Evolutionary conservation across 2,113 vertebrate genomes (phyloP).

Genomic region (Sciurus niger): DNA sequence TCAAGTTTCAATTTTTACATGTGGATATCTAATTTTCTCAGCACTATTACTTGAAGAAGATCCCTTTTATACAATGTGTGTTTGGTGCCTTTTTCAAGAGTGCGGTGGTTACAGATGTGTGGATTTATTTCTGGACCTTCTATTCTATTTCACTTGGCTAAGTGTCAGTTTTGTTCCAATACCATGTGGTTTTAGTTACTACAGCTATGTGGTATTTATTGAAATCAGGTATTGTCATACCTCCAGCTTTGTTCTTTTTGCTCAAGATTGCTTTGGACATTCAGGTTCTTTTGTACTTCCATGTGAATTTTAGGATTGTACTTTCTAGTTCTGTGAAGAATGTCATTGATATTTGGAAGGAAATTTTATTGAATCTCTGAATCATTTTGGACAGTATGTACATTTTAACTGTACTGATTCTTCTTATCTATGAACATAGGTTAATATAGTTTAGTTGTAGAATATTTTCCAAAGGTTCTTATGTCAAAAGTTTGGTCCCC

Average conservation of each 20-base stretch:
- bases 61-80: not conserved
- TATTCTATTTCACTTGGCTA: not conserved
- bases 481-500: no score
- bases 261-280: not conserved
- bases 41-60: not conserved
- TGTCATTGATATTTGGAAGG: no score
- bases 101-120: not conserved
- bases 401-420: no score
- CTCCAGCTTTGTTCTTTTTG: not conserved
- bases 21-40: not conserved
- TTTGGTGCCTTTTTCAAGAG: not conserved
- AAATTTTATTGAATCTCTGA: no score
- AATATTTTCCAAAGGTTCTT: no score
- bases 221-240: not conserved
- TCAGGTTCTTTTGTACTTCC: no score
- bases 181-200: not conserved
- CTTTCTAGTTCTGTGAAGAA: no score
- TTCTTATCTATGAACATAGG: no score
- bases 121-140: not conserved
- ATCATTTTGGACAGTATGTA: no score
- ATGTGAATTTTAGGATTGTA: no score
- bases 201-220: not conserved
- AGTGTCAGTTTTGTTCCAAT: not conserved
- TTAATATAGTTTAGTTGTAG: no score
- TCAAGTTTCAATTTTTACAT: not conserved